Conservation (phyloP, 2,888 invertebrate species). For the Hirtodrosophila alboralis region DNA sequence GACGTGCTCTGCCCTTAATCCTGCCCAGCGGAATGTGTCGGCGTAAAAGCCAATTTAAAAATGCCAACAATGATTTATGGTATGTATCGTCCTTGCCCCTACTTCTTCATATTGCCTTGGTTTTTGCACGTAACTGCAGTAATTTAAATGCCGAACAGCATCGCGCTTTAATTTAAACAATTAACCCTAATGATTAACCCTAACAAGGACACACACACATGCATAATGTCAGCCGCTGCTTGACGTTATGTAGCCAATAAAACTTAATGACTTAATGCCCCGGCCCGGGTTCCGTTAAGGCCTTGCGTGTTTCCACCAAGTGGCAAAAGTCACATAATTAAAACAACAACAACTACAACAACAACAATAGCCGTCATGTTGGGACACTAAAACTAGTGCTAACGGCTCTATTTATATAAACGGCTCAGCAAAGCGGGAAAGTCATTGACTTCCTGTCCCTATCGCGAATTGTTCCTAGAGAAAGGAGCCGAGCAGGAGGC, state of each 20-base stretch:
- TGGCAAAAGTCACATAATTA: conserved; percentile 77
- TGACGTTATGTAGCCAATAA: conserved; percentile 59
- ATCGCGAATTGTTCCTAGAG: conserved; percentile 28
- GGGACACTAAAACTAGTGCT: conserved; percentile 66
- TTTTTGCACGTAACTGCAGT: conserved; percentile 28
- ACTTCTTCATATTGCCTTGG: background rate
- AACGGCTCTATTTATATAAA: conserved; percentile 74
- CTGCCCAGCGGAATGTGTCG: conserved; percentile 68
- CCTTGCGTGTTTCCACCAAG: conserved; percentile 59
- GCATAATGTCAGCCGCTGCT: conserved; percentile 1
- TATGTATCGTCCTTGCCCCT: conserved; percentile 21
- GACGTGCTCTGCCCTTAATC: conserved; percentile 54
- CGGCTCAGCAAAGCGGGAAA: conserved; percentile 61
- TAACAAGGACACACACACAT: conserved; percentile 29
- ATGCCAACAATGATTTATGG: conserved; percentile 83
- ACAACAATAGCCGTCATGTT: conserved; percentile 37
- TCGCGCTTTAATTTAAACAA: conserved; percentile 75
- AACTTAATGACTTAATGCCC: conserved; percentile 77
- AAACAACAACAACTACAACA: conserved; percentile 38
- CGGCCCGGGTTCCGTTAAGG: conserved; percentile 39
- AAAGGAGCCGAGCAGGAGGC: background rate
- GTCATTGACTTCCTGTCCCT: conserved; percentile 71
- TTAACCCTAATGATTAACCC: conserved; percentile 77
- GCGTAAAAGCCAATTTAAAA: conserved; percentile 82
- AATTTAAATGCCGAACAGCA: conserved; percentile 53